Evolutionary conservation across 2,888 invertebrate species (phyloP).

Genomic region (Macrosiphum euphorbiae): DNA sequence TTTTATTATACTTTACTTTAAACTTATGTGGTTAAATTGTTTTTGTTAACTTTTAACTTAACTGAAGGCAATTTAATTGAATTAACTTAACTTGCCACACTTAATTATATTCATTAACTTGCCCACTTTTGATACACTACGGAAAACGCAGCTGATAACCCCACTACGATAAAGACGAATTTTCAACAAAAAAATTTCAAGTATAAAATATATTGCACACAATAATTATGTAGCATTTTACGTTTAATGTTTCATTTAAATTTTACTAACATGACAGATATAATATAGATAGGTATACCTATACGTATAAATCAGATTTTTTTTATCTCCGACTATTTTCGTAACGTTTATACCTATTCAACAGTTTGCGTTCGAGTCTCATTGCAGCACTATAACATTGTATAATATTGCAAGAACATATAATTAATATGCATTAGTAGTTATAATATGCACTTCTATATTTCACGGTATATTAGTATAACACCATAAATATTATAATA

Average conservation of each 20-base stretch:
- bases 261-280: neutral
- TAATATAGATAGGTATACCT: neutral
- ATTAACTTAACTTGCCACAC: too few species aligned
- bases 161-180: neutral
- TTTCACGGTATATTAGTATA: neutral
- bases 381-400: neutral
- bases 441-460: neutral
- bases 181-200: neutral
- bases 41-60: too few species aligned
- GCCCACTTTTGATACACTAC: too few species aligned
- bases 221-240: neutral
- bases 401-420: neutral
- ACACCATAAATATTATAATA: neutral
- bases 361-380: neutral
- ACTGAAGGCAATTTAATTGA: too few species aligned
- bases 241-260: neutral
- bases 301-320: neutral
- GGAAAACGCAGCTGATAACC: too few species aligned
- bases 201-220: neutral
- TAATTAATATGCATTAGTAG: neutral
- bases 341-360: neutral
- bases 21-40: too few species aligned
- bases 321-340: neutral
- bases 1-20: too few species aligned
- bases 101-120: too few species aligned